Percentiles rank a stretch among this genome's conserved stretches.
These are phyloP conservation scores for Chrysotoxum bicinctum DNA, from an alignment of 2,888 invertebrate species.

Conservation along the genomic window DNA sequence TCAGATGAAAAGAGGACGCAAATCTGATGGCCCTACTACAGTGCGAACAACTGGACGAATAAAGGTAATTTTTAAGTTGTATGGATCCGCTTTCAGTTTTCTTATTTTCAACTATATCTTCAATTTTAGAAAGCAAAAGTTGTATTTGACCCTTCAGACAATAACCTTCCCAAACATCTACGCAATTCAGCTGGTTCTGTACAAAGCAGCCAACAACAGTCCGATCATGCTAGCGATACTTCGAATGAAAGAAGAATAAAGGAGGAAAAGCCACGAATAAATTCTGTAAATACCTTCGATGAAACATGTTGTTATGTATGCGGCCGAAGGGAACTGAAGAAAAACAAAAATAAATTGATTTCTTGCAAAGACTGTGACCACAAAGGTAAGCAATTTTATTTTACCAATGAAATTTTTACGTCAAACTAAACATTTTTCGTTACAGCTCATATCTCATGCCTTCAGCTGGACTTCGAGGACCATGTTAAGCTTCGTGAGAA, in stretches of 20 bases:
- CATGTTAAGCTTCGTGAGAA: conserved; percentile 76
- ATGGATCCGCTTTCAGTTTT: neutral
- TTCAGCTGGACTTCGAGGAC: conserved; percentile 76
- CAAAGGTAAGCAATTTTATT: conserved; percentile 74
- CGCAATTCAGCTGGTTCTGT: conserved; percentile 63
- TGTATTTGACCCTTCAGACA: conserved; percentile 93
- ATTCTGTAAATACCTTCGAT: conserved; percentile 8
- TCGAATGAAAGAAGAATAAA: conserved; percentile 52
- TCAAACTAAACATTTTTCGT: conserved; percentile 82
- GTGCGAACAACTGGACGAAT: conserved; percentile 80
- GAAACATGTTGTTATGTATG: conserved; percentile 75
- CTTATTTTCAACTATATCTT: neutral
- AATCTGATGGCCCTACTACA: conserved; percentile 49
- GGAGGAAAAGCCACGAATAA: conserved; percentile 42
- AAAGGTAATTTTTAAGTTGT: conserved; percentile 75
- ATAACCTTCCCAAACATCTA: conserved; percentile 85
- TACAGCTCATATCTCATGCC: conserved; percentile 79
- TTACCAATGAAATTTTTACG: neutral
- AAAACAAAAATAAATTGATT: conserved; percentile 77
- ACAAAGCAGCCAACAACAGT: conserved; percentile 43
- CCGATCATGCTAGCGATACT: conserved; percentile 50
- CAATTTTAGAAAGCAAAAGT: conserved; percentile 88
- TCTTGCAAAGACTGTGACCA: conserved; percentile 77
- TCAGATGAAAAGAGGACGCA: conserved; percentile 62
- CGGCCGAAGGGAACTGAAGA: conserved; percentile 76